Conservation (phyloP, 2,888 invertebrate genomes). For the Neocrepidodera transversa region DNA sequence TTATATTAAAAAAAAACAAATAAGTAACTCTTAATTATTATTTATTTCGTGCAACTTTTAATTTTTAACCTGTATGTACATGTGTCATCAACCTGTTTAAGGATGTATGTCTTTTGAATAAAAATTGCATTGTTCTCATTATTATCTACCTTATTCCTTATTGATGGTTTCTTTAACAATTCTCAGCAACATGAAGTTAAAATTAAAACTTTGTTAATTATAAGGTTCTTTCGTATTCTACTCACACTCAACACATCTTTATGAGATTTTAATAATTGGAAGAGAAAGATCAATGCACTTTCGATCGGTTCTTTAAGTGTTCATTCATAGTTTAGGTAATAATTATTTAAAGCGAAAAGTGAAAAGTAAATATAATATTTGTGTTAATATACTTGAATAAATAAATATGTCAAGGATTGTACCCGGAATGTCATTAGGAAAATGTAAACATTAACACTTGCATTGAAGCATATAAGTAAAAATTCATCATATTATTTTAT, state of each 20-base stretch:
- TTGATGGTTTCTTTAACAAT: constrained; percentile 16
- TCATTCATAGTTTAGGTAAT: too few species aligned
- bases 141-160: constrained; percentile 21
- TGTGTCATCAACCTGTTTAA: constrained; percentile 21
- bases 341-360: too few species aligned
- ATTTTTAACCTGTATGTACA: constrained; percentile 1
- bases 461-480: too few species aligned
- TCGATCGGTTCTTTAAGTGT: not conserved
- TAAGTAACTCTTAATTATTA: too few species aligned
- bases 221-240: not conserved
- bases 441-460: too few species aligned
- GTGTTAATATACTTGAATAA: too few species aligned
- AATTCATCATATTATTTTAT: too few species aligned
- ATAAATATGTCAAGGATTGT: too few species aligned
- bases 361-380: too few species aligned
- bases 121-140: constrained; percentile 22
- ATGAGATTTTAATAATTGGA: constrained; percentile 3
- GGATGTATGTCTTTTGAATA: constrained; percentile 5
- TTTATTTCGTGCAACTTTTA: not conserved
- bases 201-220: not conserved
- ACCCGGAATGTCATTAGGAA: too few species aligned
- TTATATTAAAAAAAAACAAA: too few species aligned
- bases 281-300: not conserved
- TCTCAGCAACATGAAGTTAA: not conserved
- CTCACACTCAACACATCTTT: not conserved